These are phyloP conservation scores for Crocuta crocuta DNA, from an alignment of 2,113 vertebrate genomes.

Conservation along the genomic window DNA sequence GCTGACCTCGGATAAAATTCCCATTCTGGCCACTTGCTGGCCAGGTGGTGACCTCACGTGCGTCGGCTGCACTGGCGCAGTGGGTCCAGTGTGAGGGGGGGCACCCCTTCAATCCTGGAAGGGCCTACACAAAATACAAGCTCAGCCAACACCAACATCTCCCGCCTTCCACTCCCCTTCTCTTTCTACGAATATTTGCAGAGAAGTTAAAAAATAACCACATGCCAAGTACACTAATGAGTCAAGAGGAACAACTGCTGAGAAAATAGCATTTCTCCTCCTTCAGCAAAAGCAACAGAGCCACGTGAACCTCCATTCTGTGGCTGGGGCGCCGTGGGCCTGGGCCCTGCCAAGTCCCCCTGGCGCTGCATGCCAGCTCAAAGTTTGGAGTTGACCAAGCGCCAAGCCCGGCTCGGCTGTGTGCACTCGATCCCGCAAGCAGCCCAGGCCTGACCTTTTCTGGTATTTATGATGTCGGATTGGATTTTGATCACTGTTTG, in stretches of 20 bases:
- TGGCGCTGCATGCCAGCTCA: constrained; percentile 58
- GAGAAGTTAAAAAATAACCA: constrained; percentile 42
- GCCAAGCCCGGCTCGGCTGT: constrained; percentile 73
- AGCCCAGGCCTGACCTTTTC: constrained; percentile 84
- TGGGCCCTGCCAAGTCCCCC: constrained; percentile 46
- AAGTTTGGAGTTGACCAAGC: constrained; percentile 72
- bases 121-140: background rate
- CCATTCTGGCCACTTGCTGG: background rate
- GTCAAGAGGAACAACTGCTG: background rate
- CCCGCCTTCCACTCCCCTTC: background rate
- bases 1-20: background rate
- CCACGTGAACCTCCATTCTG: background rate
- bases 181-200: background rate
- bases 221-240: constrained; percentile 44
- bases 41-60: background rate
- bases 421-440: constrained; percentile 62
- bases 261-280: constrained; percentile 57
- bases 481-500: constrained; percentile 84
- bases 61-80: accelerated
- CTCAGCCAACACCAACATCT: background rate
- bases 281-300: background rate
- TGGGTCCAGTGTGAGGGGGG: background rate
- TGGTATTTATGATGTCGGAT: constrained; percentile 85
- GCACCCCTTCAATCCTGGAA: accelerated
- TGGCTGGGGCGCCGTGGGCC: background rate